Percentiles rank a stretch among this genome's conserved stretches.
Conservation (phyloP, 2,113 vertebrate species). For the Pedetes capensis region DNA sequence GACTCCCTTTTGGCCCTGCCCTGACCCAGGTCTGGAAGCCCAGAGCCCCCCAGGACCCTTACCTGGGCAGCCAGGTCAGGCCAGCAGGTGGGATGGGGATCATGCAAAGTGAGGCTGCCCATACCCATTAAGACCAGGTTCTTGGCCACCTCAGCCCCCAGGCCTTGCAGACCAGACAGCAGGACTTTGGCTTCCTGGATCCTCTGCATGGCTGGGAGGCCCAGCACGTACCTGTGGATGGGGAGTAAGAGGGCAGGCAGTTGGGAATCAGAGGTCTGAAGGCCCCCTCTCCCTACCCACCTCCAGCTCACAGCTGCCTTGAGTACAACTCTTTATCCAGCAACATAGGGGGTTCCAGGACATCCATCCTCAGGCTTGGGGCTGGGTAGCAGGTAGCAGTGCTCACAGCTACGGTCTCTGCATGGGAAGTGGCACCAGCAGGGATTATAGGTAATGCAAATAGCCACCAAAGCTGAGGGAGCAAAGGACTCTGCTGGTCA, state of each 20-base stretch:
- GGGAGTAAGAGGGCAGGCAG: background rate
- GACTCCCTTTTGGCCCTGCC: background rate
- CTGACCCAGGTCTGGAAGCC: background rate
- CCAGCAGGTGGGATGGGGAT: slow-evolving; percentile 79
- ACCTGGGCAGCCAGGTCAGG: slow-evolving; percentile 90
- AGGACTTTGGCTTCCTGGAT: slow-evolving; percentile 85
- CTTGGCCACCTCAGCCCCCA: slow-evolving; percentile 92
- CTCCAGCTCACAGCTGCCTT: slow-evolving; percentile 87
- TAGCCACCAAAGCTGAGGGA: background rate
- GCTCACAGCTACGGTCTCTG: background rate
- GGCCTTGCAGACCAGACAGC: slow-evolving; percentile 89
- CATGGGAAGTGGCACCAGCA: background rate
- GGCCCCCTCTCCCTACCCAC: background rate
- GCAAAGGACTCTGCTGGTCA: background rate
- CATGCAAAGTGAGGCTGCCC: slow-evolving; percentile 90
- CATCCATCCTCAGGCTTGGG: slow-evolving; percentile 34
- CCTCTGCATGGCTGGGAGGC: slow-evolving; percentile 83
- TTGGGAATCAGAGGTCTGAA: background rate
- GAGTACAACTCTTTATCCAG: slow-evolving; percentile 88
- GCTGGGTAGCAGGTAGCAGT: background rate
- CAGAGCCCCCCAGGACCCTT: background rate
- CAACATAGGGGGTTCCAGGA: background rate
- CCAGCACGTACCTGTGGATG: slow-evolving; percentile 89
- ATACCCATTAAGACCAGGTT: slow-evolving; percentile 91
- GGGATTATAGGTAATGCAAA: background rate